A percentile compares a stretch with the other conserved stretches of the same genome.
Evolutionary conservation across 2,797 vertebrate species (phyloP).

Genomic region (Megalops cyprinoides): DNA sequence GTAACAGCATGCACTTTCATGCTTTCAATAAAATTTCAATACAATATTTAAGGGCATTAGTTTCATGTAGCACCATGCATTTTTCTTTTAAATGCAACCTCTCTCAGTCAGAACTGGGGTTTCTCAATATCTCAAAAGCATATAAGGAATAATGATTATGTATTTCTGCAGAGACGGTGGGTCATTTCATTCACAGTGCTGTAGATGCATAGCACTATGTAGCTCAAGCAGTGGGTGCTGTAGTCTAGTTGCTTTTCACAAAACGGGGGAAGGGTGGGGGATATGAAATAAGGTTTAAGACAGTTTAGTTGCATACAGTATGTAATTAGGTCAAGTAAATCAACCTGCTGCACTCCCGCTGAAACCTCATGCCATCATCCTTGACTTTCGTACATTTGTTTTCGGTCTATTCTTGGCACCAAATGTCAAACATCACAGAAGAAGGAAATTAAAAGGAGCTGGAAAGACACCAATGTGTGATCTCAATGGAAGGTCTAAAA

Average conservation of each 20-base stretch:
- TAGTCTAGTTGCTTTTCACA: too few relatives aligned
- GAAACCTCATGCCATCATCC: too few relatives aligned
- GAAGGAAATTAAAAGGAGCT: neutral
- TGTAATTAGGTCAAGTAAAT: too few relatives aligned
- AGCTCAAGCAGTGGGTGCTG: neutral
- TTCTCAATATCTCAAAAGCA: neutral
- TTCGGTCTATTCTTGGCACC: slow-evolving; percentile 5
- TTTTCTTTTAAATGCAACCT: too few relatives aligned
- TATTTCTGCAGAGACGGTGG: neutral
- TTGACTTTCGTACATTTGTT: neutral
- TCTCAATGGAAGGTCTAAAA: neutral
- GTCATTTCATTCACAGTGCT: neutral
- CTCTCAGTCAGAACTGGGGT: too few relatives aligned
- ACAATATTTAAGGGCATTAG: neutral
- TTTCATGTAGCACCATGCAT: too few relatives aligned
- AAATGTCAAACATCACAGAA: neutral
- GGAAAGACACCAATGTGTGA: neutral
- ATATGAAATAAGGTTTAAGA: too few relatives aligned
- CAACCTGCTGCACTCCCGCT: too few relatives aligned
- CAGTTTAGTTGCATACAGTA: too few relatives aligned
- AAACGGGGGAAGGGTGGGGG: too few relatives aligned
- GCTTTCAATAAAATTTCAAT: too few relatives aligned
- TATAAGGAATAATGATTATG: neutral
- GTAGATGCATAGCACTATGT: neutral
- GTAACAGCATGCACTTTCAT: neutral